Evolutionary conservation across 1,140 invertebrate genomes (phyloP).

Genomic region (Pseudomyrmex flavicornis): DNA sequence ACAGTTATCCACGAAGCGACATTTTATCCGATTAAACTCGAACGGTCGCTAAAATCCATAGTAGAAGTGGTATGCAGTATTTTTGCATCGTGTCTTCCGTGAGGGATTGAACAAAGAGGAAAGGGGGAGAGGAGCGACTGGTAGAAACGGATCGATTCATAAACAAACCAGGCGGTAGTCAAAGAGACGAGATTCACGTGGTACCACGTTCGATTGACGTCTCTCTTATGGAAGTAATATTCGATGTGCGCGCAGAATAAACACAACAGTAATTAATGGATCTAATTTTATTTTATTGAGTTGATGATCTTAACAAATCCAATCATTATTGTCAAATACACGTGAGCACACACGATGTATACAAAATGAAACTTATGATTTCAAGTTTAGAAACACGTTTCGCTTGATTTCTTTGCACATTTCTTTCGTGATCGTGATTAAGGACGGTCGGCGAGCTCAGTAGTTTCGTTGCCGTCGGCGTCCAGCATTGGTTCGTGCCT

Average conservation of each 20-base stretch:
- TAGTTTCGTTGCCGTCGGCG: conserved; percentile 73
- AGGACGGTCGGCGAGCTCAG: conserved; percentile 71
- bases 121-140: neutral
- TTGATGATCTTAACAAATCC: neutral
- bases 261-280: neutral
- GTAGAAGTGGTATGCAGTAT: conserved; percentile 37
- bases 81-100: conserved; percentile 38
- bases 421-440: neutral
- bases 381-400: neutral
- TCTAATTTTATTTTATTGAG: conserved; percentile 15
- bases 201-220: conserved; percentile 30
- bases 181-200: conserved; percentile 52
- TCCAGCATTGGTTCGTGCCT: conserved; percentile 81
- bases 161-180: conserved; percentile 50
- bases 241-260: conserved; percentile 3
- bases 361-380: neutral
- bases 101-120: neutral
- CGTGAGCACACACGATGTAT: neutral
- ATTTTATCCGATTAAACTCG: conserved; percentile 36
- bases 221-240: conserved; percentile 22
- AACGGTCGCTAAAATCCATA: conserved; percentile 26
- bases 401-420: neutral
- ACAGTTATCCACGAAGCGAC: conserved; percentile 15
- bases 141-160: conserved; percentile 48
- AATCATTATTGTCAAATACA: neutral